Percentiles rank a stretch among this genome's conserved stretches.
phyloP scores from a whole-genome alignment of 2,888 invertebrate species.

The Torymus tubicola region DNA sequence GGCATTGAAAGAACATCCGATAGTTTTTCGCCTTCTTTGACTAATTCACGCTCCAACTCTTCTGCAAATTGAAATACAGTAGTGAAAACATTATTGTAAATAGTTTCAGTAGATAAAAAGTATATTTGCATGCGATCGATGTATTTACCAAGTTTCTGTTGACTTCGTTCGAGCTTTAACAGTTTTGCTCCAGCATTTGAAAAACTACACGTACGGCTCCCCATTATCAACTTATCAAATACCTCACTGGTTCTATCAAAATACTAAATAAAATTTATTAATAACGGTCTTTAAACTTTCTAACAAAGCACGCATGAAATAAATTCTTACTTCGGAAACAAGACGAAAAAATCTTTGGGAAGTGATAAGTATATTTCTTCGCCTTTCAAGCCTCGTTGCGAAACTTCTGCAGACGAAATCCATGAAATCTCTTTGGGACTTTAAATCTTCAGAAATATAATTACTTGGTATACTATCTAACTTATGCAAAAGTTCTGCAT shows the following conservation, averaged over 20 bases:
- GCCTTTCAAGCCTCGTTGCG: conserved; percentile 84
- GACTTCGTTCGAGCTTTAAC: conserved; percentile 80
- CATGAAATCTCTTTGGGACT: conserved; percentile 88
- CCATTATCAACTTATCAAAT: conserved; percentile 83
- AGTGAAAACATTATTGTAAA: not conserved
- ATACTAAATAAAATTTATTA: conserved; percentile 74
- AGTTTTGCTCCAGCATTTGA: conserved; percentile 79
- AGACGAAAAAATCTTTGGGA: conserved; percentile 86
- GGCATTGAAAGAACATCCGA: conserved; percentile 88
- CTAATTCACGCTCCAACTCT: conserved; percentile 82
- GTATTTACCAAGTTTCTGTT: conserved; percentile 79
- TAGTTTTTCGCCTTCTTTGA: conserved; percentile 86
- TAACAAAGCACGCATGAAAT: not conserved
- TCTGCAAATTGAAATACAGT: conserved; percentile 76
- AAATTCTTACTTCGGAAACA: conserved; percentile 80
- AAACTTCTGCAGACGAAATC: conserved; percentile 88
- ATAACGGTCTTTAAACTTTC: not conserved
- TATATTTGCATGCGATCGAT: no score
- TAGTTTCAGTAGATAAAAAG: no score
- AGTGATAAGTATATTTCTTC: conserved; percentile 85
- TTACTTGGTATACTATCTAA: conserved; percentile 80
- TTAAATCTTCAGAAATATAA: conserved; percentile 78
- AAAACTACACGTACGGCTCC: conserved; percentile 79
- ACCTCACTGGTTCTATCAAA: conserved; percentile 83
- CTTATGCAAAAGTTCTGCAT: conserved; percentile 86